Conservation (phyloP, 2,888 invertebrate species). For the Sarcophaga variegata region DNA sequence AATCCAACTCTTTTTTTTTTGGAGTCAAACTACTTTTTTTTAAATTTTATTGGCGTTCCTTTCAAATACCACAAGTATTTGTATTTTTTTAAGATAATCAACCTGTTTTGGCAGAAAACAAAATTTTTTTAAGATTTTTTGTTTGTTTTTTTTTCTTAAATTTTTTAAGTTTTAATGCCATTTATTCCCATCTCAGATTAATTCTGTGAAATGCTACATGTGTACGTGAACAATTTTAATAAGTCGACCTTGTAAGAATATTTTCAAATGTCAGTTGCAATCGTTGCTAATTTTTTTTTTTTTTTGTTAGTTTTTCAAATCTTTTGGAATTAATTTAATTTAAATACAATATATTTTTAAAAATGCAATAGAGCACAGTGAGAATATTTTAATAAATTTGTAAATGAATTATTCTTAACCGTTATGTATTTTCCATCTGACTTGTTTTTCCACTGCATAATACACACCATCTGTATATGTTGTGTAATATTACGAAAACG, state of each 20-base stretch:
- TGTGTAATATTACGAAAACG: too few species aligned
- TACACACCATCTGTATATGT: too few species aligned
- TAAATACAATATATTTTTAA: not conserved
- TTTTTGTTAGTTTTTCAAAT: not conserved
- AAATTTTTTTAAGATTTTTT: not conserved
- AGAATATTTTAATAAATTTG: too few species aligned
- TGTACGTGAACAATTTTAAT: not conserved
- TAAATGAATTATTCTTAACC: too few species aligned
- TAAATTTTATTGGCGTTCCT: not conserved
- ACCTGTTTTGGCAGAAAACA: conserved; percentile 21
- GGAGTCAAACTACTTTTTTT: not conserved
- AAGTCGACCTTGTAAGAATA: conserved; percentile 8
- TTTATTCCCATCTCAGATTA: not conserved
- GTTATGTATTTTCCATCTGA: too few species aligned
- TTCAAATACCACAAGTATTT: not conserved
- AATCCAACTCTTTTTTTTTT: not conserved
- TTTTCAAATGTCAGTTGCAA: not conserved
- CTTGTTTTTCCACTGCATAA: too few species aligned
- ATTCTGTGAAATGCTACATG: not conserved
- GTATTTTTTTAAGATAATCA: not conserved
- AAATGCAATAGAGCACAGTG: too few species aligned
- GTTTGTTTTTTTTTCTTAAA: not conserved
- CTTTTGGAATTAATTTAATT: not conserved
- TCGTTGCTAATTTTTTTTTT: not conserved
- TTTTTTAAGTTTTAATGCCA: not conserved